Evolutionary conservation across 2,113 vertebrate genomes (phyloP), one percentile per base, ranked within the genome.

Genomic region (Toxostoma redivivum): DNA sequence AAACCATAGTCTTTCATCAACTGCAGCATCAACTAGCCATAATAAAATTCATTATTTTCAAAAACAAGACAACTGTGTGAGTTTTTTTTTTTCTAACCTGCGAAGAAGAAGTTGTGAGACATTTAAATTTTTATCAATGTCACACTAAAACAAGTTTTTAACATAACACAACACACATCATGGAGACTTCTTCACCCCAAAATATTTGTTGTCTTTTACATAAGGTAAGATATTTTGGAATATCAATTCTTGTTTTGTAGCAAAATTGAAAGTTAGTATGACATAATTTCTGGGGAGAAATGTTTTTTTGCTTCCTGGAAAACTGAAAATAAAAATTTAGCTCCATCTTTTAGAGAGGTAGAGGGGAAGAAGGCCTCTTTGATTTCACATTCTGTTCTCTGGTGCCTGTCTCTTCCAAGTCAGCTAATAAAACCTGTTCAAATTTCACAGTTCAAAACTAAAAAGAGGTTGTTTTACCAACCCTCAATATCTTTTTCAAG

Each of bases 61-160:
- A 86, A 93, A 94, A 44, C 94, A 96, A 94, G 72, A 96, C 80
- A 88, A 93, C 9, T 81, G 54, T 62, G 76, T 88, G 67, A 83
- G 28, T 67, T 47, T 81, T 80, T 96, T 95, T 96, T 95, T 71
- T 82, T 97, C 92, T 98, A 98, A 97, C 97, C 98, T 98, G 97
- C 24, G 90, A 97, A 97, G 95, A 98, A 98, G 97, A 98, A 97
- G 95, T 97, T 96, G 93, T 91, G 86, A 98, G 94, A 91, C 60
- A 81, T 81, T 96, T 97, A 97, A 95, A 96, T 95, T 96, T 95
- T 92, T 53, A 90, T 37, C 69, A 89, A 50, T 69, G 15, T 77
- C 82, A 85, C 23, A 54, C 37, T 84, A 83, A 62, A 66, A 79
- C 20, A 91, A 89, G 33, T 7, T 71, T 87, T 87, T 51, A 89